Conservation (phyloP, 2,113 vertebrate species). For the Aldabrachelys gigantea region DNA sequence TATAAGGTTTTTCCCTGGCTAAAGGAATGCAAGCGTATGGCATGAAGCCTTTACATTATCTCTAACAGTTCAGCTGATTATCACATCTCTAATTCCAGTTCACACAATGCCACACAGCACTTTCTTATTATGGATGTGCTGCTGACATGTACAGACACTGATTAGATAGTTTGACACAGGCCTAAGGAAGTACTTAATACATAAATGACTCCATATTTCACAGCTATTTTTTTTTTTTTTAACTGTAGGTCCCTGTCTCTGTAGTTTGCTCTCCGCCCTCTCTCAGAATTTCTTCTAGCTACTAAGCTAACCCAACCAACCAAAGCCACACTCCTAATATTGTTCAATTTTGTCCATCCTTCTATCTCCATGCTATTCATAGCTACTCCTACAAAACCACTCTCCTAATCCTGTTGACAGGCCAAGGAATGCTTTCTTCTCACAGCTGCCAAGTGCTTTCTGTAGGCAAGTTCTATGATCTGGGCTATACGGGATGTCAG, state of each 20-base stretch:
- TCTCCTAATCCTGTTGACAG: not conserved
- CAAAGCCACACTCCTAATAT: not conserved
- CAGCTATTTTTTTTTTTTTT: not conserved
- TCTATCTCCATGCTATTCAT: not conserved
- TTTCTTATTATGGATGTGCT: constrained; percentile 76
- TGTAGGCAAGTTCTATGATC: not conserved
- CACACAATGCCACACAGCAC: constrained; percentile 47
- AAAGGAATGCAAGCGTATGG: constrained; percentile 19
- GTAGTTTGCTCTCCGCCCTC: not conserved
- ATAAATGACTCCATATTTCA: constrained; percentile 6
- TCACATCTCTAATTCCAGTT: constrained; percentile 69
- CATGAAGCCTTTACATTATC: constrained; percentile 41
- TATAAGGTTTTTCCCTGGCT: not conserved
- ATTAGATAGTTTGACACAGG: constrained; percentile 71
- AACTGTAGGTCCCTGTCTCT: not conserved
- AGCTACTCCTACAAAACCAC: not conserved
- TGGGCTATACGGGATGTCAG: not conserved
- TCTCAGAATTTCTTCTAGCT: not conserved
- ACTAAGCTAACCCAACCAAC: constrained; percentile 12
- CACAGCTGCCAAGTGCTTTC: not conserved
- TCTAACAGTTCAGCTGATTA: constrained; percentile 63
- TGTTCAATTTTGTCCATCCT: constrained; percentile 23
- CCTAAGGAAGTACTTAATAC: constrained; percentile 33
- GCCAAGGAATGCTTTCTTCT: not conserved
- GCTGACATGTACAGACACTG: constrained; percentile 63